Conservation (phyloP, 2,113 vertebrate genomes). For the Cyprinodon tularosa region DNA sequence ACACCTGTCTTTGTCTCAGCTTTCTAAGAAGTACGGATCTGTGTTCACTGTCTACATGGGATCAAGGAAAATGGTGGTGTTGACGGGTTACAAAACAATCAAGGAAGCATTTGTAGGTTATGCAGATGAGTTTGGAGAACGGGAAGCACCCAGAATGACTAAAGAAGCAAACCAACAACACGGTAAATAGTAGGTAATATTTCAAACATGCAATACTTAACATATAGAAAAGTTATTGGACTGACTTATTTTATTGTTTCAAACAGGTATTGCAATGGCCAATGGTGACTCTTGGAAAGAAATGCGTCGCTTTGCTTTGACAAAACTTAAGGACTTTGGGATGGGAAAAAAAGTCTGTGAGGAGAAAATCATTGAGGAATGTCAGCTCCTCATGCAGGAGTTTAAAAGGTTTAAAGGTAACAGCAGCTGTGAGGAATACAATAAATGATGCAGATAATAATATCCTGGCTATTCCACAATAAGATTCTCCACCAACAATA, state of each 20-base stretch:
- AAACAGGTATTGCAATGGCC: slow-evolving; percentile 26
- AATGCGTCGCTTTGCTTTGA: slow-evolving; percentile 16
- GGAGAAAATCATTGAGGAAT: slow-evolving; percentile 72
- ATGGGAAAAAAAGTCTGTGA: slow-evolving; percentile 71
- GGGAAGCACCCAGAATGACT: no score
- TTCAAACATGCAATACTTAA: no score
- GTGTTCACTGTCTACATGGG: slow-evolving; percentile 53
- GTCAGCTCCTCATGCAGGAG: slow-evolving; percentile 49
- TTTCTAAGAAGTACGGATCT: slow-evolving; percentile 53
- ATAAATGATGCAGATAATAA: no score
- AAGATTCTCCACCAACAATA: no score
- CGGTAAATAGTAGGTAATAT: no score
- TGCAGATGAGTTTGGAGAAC: not conserved
- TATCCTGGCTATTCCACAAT: no score
- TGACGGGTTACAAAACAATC: slow-evolving; percentile 51
- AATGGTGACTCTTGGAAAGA: slow-evolving; percentile 56
- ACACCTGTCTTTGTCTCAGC: slow-evolving; percentile 11
- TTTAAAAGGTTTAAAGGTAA: slow-evolving; percentile 68
- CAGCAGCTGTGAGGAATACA: not conserved
- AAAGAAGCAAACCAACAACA: no score
- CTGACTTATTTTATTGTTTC: not conserved
- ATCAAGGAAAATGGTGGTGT: slow-evolving; percentile 41
- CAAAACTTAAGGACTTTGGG: slow-evolving; percentile 31
- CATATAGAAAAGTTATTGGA: no score
- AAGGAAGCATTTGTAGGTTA: slow-evolving; percentile 47